Evolutionary conservation across 2,797 vertebrate genomes (phyloP), one percentile per base, ranked within the genome.

Genomic region (Anisognathus igniventris): DNA sequence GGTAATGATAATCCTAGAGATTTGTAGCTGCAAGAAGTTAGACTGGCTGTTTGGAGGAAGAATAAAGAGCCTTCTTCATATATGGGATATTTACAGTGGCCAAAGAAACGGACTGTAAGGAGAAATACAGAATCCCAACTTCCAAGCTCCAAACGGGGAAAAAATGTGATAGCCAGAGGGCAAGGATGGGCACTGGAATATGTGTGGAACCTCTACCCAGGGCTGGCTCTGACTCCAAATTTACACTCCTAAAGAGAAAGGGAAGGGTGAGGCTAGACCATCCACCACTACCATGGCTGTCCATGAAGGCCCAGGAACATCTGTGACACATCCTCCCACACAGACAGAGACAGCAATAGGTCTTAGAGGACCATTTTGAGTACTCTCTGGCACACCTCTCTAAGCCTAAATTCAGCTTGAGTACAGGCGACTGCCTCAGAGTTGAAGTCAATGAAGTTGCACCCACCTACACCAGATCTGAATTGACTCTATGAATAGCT

Each of bases 361-460:
- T 86, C 80, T 87, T 53, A 45, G 20, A 92, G 57, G 64, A 89
- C 50, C 57, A 56, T 90, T 91, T 75, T 73, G 48, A 70, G 24
- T 22, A 17, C 11, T 90, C 87, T 83, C 48, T 7, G 48, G 62
- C 60, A 90, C 66, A 81, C 8, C 93, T 91, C 75, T 75, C 54
- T 45, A 83, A 91, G 71, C 72, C 92, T 95, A 96, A 92, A 96
- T 96, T 92, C 95, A 96, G 93, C 87, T 67, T 27, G 7, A 96
- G 73, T 93, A 96, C 92, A 91, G 96, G 95, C 89, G 58, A 85
- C 87, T 94, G 92, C 89, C 93, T 96, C 91, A 86, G 79, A 97
- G 89, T 88, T 94, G 91, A 96, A 97, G 91, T 97, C 94, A 96
- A 96, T 96, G 95, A 96, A 96, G 79, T 95, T 96, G 92, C 96